Evolutionary conservation across 2,797 vertebrate genomes (phyloP).

Genomic region (Myotis planiceps): DNA sequence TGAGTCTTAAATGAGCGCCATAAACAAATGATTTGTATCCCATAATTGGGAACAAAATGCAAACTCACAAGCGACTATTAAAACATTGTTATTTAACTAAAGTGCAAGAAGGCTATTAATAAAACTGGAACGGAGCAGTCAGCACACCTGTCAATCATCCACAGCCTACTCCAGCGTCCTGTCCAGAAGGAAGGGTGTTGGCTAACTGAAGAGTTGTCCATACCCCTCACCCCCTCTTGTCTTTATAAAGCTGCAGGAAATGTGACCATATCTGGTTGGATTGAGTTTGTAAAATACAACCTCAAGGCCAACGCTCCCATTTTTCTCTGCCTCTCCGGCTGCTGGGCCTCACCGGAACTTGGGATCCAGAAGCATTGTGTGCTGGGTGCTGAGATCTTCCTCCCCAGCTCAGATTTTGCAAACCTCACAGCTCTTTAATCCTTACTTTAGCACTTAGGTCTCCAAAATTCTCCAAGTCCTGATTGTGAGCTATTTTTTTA

Average conservation of each 20-base stretch:
- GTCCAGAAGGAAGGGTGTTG: neutral
- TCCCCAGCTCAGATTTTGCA: neutral
- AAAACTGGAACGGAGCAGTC: too few species aligned
- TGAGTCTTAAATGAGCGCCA: neutral
- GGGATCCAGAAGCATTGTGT: neutral
- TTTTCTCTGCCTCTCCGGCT: neutral
- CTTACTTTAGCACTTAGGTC: neutral
- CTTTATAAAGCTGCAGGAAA: neutral
- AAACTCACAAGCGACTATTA: neutral
- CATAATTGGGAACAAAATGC: neutral
- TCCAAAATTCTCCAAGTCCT: neutral
- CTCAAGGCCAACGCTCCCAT: rapidly evolving
- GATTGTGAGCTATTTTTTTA: rapidly evolving
- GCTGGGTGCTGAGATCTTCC: neutral
- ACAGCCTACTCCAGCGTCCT: neutral
- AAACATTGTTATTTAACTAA: neutral
- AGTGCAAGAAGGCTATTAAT: neutral
- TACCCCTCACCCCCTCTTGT: rapidly evolving
- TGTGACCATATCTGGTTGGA: rapidly evolving
- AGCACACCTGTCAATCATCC: neutral
- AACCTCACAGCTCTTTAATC: neutral
- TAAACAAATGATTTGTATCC: neutral
- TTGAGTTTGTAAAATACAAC: neutral
- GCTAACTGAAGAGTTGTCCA: neutral
- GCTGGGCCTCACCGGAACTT: too few species aligned